Evolutionary conservation across 2,797 vertebrate species (phyloP).

Genomic region (Pteropus rufus): DNA sequence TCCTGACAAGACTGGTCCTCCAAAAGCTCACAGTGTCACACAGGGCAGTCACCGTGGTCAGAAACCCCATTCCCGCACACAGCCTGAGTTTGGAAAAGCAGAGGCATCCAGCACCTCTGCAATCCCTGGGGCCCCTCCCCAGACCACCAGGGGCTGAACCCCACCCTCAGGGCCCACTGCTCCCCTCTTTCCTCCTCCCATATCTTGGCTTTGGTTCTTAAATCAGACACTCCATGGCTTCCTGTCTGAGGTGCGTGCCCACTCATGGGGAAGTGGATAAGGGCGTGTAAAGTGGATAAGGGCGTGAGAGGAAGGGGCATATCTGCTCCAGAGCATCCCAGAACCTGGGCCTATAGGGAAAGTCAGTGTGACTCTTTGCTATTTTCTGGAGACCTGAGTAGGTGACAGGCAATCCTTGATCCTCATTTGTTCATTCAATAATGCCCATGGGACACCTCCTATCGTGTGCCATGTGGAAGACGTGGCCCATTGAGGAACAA

Average conservation of each 20-base stretch:
- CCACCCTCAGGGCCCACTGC: not conserved
- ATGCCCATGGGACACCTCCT: not conserved
- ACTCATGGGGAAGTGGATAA: not conserved
- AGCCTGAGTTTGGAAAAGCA: not conserved
- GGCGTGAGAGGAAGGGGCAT: not conserved
- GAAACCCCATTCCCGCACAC: not conserved
- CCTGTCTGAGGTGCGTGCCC: not conserved
- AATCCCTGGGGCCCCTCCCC: not conserved
- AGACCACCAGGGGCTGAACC: not conserved
- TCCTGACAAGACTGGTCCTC: not conserved
- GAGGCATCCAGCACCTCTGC: not conserved
- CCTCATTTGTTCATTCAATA: not conserved
- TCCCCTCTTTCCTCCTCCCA: not conserved
- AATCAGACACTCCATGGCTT: not conserved
- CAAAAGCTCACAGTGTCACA: not conserved
- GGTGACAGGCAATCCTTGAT: not conserved
- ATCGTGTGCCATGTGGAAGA: accelerated
- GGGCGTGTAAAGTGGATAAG: not conserved
- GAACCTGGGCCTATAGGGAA: not conserved
- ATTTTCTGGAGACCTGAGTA: not conserved
- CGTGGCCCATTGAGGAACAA: not conserved
- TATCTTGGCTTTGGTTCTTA: not conserved
- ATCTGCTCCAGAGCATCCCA: not conserved
- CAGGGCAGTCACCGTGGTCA: accelerated
- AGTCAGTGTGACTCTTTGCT: not conserved